Evolutionary conservation across 2,797 vertebrate species (phyloP).

Genomic region (Myotis daubentonii): DNA sequence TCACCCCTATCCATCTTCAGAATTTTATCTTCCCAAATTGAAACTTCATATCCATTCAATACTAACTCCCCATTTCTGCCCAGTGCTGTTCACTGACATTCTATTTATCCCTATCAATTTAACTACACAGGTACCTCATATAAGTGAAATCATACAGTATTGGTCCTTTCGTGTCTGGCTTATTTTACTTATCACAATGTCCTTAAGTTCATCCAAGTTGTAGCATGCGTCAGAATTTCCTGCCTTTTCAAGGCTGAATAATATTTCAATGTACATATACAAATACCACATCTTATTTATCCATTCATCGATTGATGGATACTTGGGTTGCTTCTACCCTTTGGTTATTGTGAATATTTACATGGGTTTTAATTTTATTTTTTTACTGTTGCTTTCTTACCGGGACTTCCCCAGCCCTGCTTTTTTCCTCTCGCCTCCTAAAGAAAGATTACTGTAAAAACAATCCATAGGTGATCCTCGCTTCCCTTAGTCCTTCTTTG

Average conservation of each 20-base stretch:
- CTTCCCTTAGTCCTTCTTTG: neutral
- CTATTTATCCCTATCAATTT: neutral
- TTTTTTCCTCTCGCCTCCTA: neutral
- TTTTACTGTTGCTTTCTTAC: neutral
- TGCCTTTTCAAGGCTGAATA: neutral
- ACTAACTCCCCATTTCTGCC: neutral
- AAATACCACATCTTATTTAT: neutral
- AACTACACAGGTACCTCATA: neutral
- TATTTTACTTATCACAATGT: neutral
- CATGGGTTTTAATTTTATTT: constrained; percentile 3
- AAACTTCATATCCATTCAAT: neutral
- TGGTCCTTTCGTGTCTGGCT: neutral
- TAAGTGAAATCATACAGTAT: neutral
- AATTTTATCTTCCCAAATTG: neutral
- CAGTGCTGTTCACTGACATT: neutral
- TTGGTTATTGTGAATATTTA: neutral
- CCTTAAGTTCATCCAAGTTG: neutral
- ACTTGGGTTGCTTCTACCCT: neutral
- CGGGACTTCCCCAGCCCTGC: neutral
- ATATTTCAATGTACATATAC: neutral
- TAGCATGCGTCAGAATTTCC: neutral
- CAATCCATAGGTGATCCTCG: neutral
- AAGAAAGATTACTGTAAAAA: neutral
- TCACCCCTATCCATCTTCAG: neutral
- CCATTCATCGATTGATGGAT: neutral